These are phyloP conservation scores for Leucophenga maculata DNA, from an alignment of 2,888 invertebrate species.

Conservation along the genomic window DNA sequence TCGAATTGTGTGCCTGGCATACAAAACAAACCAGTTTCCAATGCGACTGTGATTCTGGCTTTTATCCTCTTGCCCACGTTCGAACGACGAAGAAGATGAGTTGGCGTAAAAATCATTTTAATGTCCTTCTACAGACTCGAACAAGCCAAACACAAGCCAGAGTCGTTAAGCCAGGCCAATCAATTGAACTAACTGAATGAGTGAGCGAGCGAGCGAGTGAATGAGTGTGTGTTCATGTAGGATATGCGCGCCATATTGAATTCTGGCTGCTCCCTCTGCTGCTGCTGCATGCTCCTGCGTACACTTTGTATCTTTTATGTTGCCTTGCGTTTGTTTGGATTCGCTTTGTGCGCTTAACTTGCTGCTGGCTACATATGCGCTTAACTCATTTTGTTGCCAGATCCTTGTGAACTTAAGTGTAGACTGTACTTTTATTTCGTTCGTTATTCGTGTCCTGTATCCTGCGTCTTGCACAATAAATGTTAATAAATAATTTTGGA, in stretches of 20 bases:
- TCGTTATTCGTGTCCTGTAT: not conserved
- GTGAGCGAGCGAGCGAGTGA: not conserved
- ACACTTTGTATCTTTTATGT: not conserved
- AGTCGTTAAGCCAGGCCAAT: constrained; percentile 45
- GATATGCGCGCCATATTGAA: constrained; percentile 8
- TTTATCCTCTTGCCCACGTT: constrained; percentile 4
- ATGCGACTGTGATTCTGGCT: not conserved
- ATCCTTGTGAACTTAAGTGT: constrained; percentile 14
- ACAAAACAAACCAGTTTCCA: constrained; percentile 12
- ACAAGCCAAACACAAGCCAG: no score
- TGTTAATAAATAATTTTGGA: no score
- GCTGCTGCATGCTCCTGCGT: constrained; percentile 33
- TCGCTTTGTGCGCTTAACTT: constrained; percentile 1
- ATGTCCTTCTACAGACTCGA: constrained; percentile 61
- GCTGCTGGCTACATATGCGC: not conserved
- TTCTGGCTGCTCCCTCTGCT: constrained; percentile 50
- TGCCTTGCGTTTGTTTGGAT: constrained; percentile 14
- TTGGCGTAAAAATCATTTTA: constrained; percentile 64
- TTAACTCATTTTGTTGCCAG: constrained; percentile 1
- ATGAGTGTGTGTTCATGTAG: not conserved
- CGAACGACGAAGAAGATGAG: constrained; percentile 44
- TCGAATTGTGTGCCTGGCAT: constrained; percentile 14
- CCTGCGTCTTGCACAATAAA: constrained; percentile 41
- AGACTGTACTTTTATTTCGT: constrained; percentile 23
- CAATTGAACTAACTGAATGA: not conserved